Base-by-base conservation (phyloP, 2,797 vertebrate species). In the Morus bassanus region DNA sequence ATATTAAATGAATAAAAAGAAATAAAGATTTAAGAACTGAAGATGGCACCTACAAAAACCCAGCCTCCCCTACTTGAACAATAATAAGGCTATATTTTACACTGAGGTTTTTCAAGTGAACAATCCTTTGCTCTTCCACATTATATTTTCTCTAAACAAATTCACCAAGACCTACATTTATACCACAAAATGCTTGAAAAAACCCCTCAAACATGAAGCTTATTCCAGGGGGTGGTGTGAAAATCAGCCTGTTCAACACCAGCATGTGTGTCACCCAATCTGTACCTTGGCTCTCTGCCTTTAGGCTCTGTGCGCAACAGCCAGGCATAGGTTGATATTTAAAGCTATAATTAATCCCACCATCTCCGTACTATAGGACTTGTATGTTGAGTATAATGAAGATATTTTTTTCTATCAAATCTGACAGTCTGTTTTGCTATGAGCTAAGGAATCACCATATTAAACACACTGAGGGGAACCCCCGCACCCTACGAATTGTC, bases 201-300 rank as follows among this genome's bases (percentile, higher is more conserved):
- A 37, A 1, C 1, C 1, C 68, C 63, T 80, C 68, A 51, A 94
- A 69, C 37, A 72, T 4, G 67, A 76, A 96, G 84, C 74, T 78
- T 27, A 28, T 91, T 78, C 31, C 61, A 81, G 92, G 90, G 61
- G 88, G 83, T 54, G 93, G 95, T 94, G 94, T 95, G 95, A 96
- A 95, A 95, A 95, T 35, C 79, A 86, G 89, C 76, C 93, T 72
- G 69, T 54, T 95, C 56, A 33, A 56, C 16, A 45, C 76, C 94
- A 94, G 93, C 57, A 10, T 88, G 82, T 21, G 37, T 80, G 89
- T 78, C 88, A 86, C 92, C 92, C 94, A 69, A 57, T 88, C 88
- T 96, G 93, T 93, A 54, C 93, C 77, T 73, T 96, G 94, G 96
- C 95, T 78, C 84, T 25, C 37, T 94, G 95, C 88, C 94, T 88